A percentile compares a stretch with the other conserved stretches of the same genome.
Conservation (phyloP, 2,797 vertebrate genomes). For the Siniperca scherzeri region DNA sequence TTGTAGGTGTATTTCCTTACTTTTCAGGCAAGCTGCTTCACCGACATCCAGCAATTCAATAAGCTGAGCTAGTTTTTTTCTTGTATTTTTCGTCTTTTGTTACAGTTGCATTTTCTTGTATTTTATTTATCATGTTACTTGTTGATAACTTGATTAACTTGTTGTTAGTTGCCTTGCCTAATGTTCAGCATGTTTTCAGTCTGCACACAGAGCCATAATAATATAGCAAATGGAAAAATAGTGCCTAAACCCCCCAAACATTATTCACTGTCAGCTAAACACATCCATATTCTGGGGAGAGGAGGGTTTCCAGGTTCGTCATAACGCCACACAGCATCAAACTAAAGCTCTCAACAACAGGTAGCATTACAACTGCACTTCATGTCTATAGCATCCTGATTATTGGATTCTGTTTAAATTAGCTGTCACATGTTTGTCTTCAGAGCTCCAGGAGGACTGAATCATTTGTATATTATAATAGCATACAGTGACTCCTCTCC, state of each 20-base stretch:
- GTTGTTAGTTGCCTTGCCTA: neutral
- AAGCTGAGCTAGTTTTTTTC: neutral
- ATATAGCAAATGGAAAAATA: neutral
- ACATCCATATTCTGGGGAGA: neutral
- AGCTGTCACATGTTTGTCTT: conserved; percentile 12
- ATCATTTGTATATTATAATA: conserved; percentile 15
- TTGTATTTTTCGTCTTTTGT: neutral
- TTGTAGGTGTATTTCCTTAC: neutral
- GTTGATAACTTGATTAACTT: neutral
- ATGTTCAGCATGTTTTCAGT: conserved; percentile 10
- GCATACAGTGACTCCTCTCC: conserved; percentile 10
- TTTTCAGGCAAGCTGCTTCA: neutral
- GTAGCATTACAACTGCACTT: conserved; percentile 1
- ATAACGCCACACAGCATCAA: conserved; percentile 3
- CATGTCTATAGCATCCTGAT: neutral
- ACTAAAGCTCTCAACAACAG: conserved; percentile 15
- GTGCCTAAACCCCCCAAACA: neutral
- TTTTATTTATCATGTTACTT: neutral
- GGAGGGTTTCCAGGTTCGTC: neutral
- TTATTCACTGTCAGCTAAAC: neutral
- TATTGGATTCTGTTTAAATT: conserved; percentile 22
- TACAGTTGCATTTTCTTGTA: neutral
- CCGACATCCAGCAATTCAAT: neutral
- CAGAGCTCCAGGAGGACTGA: conserved; percentile 23
- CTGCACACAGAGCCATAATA: neutral